phyloP scores from a whole-genome alignment of 2,113 vertebrate genomes.

The Anser cygnoides region DNA sequence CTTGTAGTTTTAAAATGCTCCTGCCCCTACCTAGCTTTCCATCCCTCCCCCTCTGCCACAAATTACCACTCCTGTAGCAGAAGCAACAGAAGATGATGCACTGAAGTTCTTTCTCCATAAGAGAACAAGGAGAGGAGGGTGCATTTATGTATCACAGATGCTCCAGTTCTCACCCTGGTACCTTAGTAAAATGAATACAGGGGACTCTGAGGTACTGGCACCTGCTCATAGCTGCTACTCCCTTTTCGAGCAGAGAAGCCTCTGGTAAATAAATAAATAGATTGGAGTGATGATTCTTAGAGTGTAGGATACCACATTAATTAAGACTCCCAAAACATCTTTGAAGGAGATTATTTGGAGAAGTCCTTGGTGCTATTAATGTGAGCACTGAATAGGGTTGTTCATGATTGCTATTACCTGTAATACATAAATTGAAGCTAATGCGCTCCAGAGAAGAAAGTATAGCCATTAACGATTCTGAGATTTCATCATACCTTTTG shows the following conservation, averaged over 20 bases:
- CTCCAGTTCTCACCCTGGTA: not conserved
- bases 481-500: slow-evolving; percentile 16
- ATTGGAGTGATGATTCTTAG: not conserved
- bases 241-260: not conserved
- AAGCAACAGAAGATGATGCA: not conserved
- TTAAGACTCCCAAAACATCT: not conserved
- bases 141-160: not conserved
- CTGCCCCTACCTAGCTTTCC: not conserved
- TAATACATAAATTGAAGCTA: not conserved
- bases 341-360: not conserved
- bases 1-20: not conserved
- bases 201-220: not conserved
- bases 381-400: not conserved
- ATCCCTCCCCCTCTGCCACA: not conserved
- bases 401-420: not conserved
- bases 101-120: not conserved
- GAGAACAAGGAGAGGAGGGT: not conserved
- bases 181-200: not conserved
- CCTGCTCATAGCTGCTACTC: not conserved
- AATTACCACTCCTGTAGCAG: not conserved
- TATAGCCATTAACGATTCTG: slow-evolving; percentile 9
- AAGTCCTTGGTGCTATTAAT: not conserved
- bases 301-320: not conserved
- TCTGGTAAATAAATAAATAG: not conserved
- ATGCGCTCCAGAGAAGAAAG: slow-evolving; percentile 19